phyloP scores from a whole-genome alignment of 2,797 vertebrate species.

The Dicrostonyx torquatus region DNA sequence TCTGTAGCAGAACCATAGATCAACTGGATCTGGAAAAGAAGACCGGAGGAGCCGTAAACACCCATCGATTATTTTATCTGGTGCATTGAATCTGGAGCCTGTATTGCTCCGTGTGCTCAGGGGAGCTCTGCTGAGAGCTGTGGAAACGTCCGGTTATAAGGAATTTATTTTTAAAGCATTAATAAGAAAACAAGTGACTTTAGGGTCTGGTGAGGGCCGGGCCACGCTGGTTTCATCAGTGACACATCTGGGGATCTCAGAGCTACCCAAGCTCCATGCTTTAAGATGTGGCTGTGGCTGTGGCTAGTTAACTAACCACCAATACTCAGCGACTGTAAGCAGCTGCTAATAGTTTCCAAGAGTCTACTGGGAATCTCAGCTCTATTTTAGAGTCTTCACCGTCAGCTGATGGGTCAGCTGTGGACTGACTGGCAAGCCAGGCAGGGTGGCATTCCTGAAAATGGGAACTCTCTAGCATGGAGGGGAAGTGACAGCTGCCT shows the following conservation, averaged over 20 bases:
- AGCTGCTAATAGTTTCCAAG: neutral
- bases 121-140: neutral
- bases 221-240: neutral
- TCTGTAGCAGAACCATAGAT: conserved; percentile 21
- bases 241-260: neutral
- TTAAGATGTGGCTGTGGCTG: neutral
- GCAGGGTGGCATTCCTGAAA: too few species aligned
- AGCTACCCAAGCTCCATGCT: neutral
- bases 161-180: neutral
- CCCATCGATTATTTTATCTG: neutral
- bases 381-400: neutral
- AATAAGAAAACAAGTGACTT: conserved; percentile 3
- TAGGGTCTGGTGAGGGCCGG: neutral
- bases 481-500: neutral
- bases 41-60: neutral
- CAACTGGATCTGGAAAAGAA: neutral
- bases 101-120: neutral
- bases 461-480: neutral
- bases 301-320: neutral
- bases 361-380: neutral
- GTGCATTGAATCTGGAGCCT: neutral
- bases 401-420: neutral
- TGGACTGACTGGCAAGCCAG: neutral
- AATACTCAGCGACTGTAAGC: neutral
- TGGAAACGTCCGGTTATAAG: neutral